Evolutionary conservation across 1,140 invertebrate species (phyloP).

Genomic region (Capitella teleta): DNA sequence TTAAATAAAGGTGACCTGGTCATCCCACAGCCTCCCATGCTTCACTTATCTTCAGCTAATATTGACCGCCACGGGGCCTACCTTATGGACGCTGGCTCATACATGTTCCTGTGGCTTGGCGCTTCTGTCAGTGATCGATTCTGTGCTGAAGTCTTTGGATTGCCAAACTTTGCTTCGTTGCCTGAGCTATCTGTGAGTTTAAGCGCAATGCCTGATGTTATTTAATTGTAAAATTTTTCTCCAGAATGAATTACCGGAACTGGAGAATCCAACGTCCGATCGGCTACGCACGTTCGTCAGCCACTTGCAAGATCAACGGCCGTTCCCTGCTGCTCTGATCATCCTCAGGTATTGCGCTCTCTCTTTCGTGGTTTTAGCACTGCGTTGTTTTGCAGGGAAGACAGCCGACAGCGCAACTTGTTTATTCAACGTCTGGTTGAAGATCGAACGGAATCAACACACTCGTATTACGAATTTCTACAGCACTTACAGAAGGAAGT

Average conservation of each 20-base stretch:
- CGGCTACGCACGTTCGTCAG: conserved; percentile 68
- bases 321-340: conserved; percentile 63
- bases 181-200: background rate
- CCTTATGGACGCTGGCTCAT: conserved; percentile 74
- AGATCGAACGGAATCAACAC: conserved; percentile 81
- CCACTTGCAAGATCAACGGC: conserved; percentile 72
- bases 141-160: conserved; percentile 61
- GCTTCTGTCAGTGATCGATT: conserved; percentile 63
- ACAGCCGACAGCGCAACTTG: conserved; percentile 63
- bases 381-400: conserved; percentile 54
- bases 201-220: background rate
- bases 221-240: conserved; percentile 20
- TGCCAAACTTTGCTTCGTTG: conserved; percentile 51
- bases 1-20: conserved; percentile 23
- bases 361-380: background rate
- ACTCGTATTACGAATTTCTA: conserved; percentile 96
- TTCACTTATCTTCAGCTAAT: conserved; percentile 56
- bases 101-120: conserved; percentile 78
- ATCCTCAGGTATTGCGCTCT: conserved; percentile 60
- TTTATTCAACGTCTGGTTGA: conserved; percentile 87
- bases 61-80: conserved; percentile 82
- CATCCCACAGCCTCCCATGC: conserved; percentile 42
- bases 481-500: conserved; percentile 87
- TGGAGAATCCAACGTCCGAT: conserved; percentile 64
- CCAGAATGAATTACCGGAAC: conserved; percentile 63